These are phyloP conservation scores for Pocillopora damicornis DNA, from an alignment of 64 coral and sea anemone species.

Conservation along the genomic window DNA sequence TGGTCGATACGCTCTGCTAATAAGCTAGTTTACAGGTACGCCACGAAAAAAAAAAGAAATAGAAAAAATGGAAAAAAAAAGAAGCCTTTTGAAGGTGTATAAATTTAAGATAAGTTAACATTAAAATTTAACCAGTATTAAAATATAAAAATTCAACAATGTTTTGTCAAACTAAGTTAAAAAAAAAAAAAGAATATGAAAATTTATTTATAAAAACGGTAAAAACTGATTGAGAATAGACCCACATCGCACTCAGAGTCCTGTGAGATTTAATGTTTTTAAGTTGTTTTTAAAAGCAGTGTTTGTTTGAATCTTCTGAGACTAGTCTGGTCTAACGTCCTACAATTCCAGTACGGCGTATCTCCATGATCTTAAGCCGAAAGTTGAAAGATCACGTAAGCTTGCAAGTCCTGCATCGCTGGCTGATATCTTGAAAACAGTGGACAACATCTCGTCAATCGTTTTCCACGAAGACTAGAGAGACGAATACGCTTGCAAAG, in stretches of 20 bases:
- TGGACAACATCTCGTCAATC: background rate
- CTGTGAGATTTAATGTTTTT: background rate
- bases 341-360: background rate
- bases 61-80: too few species aligned
- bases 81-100: too few species aligned
- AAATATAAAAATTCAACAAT: too few species aligned
- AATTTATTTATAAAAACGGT: too few species aligned
- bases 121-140: too few species aligned
- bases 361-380: background rate
- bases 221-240: too few species aligned
- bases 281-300: background rate
- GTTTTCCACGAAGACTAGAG: background rate
- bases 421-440: conserved; percentile 2
- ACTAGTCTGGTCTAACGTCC: background rate
- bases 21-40: too few species aligned
- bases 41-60: too few species aligned
- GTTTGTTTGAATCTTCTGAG: background rate
- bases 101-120: too few species aligned
- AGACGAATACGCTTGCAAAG: background rate
- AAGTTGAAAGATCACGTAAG: background rate
- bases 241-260: background rate
- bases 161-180: too few species aligned
- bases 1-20: too few species aligned
- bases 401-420: background rate
- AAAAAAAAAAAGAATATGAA: too few species aligned